phyloP scores from a whole-genome alignment of 2,888 invertebrate genomes.

The Omphaloscelis lunosa region DNA sequence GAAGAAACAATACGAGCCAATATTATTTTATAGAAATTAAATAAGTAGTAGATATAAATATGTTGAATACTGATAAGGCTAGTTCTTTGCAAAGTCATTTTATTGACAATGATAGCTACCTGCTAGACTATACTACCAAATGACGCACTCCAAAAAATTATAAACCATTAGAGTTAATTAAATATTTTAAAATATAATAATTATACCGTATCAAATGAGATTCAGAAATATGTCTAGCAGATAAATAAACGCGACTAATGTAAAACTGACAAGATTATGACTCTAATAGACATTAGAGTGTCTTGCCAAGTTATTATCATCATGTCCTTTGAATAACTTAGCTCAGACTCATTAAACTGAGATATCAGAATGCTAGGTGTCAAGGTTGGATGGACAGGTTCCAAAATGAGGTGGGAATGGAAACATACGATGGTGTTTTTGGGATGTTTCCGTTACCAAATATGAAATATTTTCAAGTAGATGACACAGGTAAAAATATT shows the following conservation, averaged over 20 bases:
- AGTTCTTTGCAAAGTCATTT: not conserved
- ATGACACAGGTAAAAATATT: too few species aligned
- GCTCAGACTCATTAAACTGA: constrained; percentile 62
- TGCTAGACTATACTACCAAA: not conserved
- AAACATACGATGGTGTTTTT: constrained; percentile 46
- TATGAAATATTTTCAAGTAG: too few species aligned
- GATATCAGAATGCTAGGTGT: constrained; percentile 54
- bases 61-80: not conserved
- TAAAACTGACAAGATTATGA: constrained; percentile 39
- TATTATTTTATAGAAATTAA: not conserved
- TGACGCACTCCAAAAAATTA: not conserved
- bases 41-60: not conserved
- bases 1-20: not conserved
- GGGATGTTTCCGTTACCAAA: not conserved
- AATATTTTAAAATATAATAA: constrained; percentile 34
- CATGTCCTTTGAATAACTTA: constrained; percentile 45
- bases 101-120: not conserved
- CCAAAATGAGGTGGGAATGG: constrained; percentile 58
- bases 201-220: constrained; percentile 29
- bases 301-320: constrained; percentile 33
- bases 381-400: constrained; percentile 64
- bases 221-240: constrained; percentile 29
- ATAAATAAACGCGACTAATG: constrained; percentile 37
- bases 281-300: constrained; percentile 35
- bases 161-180: constrained; percentile 17